Evolutionary conservation across 2,113 vertebrate species (phyloP).

Genomic region (Bostrychus sinensis): DNA sequence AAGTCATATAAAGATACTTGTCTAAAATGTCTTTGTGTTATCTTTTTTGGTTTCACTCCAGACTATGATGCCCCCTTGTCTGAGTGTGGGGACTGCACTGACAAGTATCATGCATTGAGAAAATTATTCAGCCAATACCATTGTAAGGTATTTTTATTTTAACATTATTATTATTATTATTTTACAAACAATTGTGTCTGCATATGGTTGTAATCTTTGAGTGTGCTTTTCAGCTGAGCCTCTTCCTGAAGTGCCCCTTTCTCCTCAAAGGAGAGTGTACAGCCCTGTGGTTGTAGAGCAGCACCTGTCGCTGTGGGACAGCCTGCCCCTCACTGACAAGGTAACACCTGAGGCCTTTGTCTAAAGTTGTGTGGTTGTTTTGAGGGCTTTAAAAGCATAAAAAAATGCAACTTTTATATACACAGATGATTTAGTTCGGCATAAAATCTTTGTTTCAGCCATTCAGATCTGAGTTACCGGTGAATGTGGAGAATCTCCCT

Average conservation of each 20-base stretch:
- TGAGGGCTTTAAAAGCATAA: not conserved
- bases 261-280: slow-evolving; percentile 57
- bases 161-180: no score
- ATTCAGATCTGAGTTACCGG: slow-evolving; percentile 77
- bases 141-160: slow-evolving; percentile 71
- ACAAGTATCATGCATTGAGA: slow-evolving; percentile 87
- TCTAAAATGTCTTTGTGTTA: not conserved
- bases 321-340: slow-evolving; percentile 74
- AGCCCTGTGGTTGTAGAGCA: slow-evolving; percentile 67
- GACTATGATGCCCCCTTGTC: slow-evolving; percentile 92
- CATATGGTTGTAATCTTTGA: slow-evolving; percentile 2
- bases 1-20: not conserved
- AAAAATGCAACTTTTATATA: not conserved
- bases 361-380: not conserved
- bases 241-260: slow-evolving; percentile 63
- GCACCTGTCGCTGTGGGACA: slow-evolving; percentile 89
- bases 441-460: slow-evolving; percentile 77
- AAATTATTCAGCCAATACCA: slow-evolving; percentile 81
- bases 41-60: slow-evolving; percentile 55
- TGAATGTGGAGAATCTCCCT: slow-evolving; percentile 91
- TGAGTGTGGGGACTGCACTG: slow-evolving; percentile 90
- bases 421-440: not conserved
- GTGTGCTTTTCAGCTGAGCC: slow-evolving; percentile 51
- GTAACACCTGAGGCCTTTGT: slow-evolving; percentile 53
- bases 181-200: no score